A percentile compares a stretch with the other conserved stretches of the same genome.
Conservation (phyloP, 2,888 invertebrate genomes). For the Schizaphis graminum region DNA sequence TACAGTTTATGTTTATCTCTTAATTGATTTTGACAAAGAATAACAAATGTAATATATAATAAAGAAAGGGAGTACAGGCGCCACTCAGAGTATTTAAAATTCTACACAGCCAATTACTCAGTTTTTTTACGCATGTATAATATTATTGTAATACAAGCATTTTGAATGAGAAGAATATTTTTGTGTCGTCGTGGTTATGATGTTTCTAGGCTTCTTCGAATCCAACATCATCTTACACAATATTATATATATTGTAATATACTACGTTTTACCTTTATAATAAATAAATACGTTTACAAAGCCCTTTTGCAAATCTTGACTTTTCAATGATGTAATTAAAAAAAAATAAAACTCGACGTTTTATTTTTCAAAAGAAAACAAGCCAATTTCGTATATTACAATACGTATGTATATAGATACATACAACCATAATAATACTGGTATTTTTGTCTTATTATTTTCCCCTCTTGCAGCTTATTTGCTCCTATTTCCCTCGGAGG, state of each 20-base stretch:
- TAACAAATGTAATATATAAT: background rate
- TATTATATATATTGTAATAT: background rate
- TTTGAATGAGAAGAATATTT: conserved; percentile 3
- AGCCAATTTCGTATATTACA: conserved; percentile 25
- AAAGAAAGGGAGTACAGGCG: background rate
- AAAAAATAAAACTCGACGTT: conserved; percentile 24
- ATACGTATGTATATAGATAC: background rate
- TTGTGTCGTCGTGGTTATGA: background rate
- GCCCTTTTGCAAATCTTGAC: conserved; percentile 20
- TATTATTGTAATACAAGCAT: background rate
- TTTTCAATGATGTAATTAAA: conserved; percentile 55
- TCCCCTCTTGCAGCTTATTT: conserved; percentile 26
- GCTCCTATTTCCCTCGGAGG: conserved; percentile 20
- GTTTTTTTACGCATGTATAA: background rate
- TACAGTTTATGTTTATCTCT: background rate
- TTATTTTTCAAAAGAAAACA: conserved; percentile 45
- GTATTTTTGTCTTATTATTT: conserved; percentile 53
- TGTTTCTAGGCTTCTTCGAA: background rate
- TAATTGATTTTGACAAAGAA: conserved; percentile 14
- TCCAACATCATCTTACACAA: background rate
- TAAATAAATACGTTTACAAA: conserved; percentile 25
- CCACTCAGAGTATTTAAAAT: background rate
- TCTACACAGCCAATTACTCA: background rate
- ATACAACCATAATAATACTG: background rate
- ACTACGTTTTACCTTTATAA: background rate